Percentiles rank a stretch among this genome's conserved stretches.
Evolutionary conservation across 2,888 invertebrate genomes (phyloP).

Genomic region (Leucophora obtusa): DNA sequence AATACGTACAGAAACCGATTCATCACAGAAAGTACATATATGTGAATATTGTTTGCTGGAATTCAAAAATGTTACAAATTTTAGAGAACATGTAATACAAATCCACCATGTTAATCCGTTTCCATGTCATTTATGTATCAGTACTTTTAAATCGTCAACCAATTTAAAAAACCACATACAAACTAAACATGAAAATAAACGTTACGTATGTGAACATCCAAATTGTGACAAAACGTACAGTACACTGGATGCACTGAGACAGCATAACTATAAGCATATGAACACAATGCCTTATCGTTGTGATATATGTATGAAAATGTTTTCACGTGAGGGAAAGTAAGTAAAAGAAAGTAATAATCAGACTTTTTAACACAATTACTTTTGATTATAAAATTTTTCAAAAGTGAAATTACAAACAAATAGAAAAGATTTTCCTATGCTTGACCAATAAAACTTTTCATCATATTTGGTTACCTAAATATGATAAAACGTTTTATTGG

Average conservation of each 20-base stretch:
- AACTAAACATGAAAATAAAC: constrained; percentile 66
- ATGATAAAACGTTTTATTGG: no score
- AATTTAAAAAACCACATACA: constrained; percentile 63
- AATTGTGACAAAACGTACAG: constrained; percentile 65
- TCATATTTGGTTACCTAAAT: no score
- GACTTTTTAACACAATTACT: no score
- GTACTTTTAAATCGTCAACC: constrained; percentile 64
- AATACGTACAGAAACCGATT: constrained; percentile 57
- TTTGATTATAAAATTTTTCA: no score
- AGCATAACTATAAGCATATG: constrained; percentile 64
- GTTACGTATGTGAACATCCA: constrained; percentile 61
- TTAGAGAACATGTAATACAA: constrained; percentile 62
- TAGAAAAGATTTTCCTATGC: no score
- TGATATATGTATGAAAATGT: constrained; percentile 62
- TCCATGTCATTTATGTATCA: constrained; percentile 63
- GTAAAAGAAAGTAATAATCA: not conserved
- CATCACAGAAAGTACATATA: constrained; percentile 62
- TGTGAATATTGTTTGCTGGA: constrained; percentile 65
- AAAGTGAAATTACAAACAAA: no score
- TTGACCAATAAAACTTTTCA: no score
- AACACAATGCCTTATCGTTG: constrained; percentile 64
- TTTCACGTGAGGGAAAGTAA: constrained; percentile 61
- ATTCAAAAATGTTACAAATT: constrained; percentile 62
- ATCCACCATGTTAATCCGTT: constrained; percentile 67
- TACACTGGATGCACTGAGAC: constrained; percentile 62